A percentile compares a stretch with the other conserved stretches of the same genome.
phyloP scores from a whole-genome alignment of 2,113 vertebrate genomes.

The Gobiocypris rarus region DNA sequence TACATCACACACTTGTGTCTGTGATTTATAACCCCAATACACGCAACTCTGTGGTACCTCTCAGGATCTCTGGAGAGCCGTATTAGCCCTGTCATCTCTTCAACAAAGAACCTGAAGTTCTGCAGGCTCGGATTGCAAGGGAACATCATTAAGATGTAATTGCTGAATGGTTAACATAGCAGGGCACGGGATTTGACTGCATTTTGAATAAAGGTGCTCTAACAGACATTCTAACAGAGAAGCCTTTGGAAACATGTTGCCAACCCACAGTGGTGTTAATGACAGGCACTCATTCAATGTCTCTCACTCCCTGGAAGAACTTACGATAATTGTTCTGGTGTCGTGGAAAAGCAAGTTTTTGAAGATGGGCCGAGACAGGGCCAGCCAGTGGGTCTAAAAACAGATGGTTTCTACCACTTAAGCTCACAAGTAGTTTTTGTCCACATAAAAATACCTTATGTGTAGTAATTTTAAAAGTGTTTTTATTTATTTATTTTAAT shows the following conservation, averaged over 20 bases:
- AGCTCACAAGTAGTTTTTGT: constrained; percentile 47
- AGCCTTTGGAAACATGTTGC: constrained; percentile 43
- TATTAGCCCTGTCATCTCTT: constrained; percentile 53
- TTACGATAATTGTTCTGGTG: constrained; percentile 65
- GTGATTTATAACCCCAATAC: constrained; percentile 56
- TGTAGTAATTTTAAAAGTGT: neutral
- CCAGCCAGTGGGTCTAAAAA: constrained; percentile 43
- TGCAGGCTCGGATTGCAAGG: constrained; percentile 22
- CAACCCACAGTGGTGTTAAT: constrained; percentile 60
- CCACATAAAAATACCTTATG: constrained; percentile 10
- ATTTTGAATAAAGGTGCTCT: constrained; percentile 54
- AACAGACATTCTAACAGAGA: constrained; percentile 53
- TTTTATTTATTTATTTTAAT: too few relatives aligned
- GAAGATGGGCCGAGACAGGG: constrained; percentile 53
- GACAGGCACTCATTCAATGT: constrained; percentile 66
- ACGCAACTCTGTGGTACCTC: constrained; percentile 49
- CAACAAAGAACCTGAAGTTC: constrained; percentile 24
- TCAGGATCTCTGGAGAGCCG: constrained; percentile 45
- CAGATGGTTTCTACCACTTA: constrained; percentile 50
- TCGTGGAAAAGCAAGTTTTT: constrained; percentile 62
- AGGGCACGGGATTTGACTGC: constrained; percentile 30
- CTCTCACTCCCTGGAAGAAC: constrained; percentile 60
- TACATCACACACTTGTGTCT: constrained; percentile 41
- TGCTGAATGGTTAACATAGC: constrained; percentile 40
- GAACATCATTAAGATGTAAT: constrained; percentile 43